phyloP scores from a whole-genome alignment of 2,113 vertebrate genomes.

The Corythaeola cristata region DNA sequence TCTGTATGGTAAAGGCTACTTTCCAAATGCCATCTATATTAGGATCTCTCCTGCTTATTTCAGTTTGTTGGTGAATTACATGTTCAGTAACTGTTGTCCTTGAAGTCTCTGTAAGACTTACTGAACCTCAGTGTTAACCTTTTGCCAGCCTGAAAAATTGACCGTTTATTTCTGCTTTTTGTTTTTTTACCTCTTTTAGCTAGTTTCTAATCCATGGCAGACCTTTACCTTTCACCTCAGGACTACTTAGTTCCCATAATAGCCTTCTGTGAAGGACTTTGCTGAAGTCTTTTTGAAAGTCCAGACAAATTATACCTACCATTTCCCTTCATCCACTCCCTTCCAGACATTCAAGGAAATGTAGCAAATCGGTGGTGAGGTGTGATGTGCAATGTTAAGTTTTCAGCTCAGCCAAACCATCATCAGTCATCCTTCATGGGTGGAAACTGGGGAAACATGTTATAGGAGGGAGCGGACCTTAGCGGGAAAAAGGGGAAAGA shows the following conservation, averaged over 20 bases:
- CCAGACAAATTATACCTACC: neutral
- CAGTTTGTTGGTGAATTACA: constrained; percentile 53
- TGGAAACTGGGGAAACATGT: neutral
- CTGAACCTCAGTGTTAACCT: constrained; percentile 36
- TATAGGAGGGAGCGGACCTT: neutral
- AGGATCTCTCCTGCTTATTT: constrained; percentile 55
- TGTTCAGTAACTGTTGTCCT: constrained; percentile 36
- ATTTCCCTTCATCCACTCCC: neutral
- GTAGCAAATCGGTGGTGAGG: accelerated
- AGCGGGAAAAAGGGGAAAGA: neutral
- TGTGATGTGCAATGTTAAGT: neutral
- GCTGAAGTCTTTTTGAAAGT: neutral
- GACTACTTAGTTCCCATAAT: neutral
- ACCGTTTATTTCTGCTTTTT: constrained; percentile 25
- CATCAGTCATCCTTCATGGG: neutral
- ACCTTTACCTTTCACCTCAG: neutral
- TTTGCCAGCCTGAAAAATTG: constrained; percentile 19
- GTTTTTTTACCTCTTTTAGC: constrained; percentile 15
- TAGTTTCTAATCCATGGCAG: constrained; percentile 10
- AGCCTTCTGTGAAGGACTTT: neutral
- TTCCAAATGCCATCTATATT: constrained; percentile 65
- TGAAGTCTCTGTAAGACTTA: constrained; percentile 32
- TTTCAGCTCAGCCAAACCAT: neutral
- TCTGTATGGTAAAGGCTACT: constrained; percentile 30
- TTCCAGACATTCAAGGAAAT: neutral